A percentile compares a stretch with the other conserved stretches of the same genome.
These are phyloP conservation scores for Meleagris gallopavo DNA, from an alignment of 2,113 vertebrate genomes.

Conservation along the genomic window DNA sequence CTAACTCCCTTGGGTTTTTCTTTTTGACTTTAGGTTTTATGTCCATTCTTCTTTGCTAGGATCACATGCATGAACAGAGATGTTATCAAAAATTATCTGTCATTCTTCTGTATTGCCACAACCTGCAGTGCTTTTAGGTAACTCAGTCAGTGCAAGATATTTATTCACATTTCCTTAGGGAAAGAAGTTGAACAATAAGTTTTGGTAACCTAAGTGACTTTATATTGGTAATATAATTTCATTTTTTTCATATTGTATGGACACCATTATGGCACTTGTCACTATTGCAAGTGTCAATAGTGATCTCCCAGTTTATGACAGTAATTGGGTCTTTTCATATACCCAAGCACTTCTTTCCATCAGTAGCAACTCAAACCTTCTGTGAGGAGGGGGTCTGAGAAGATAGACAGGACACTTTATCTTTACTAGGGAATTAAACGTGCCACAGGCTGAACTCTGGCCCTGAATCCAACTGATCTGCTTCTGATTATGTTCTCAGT, in stretches of 20 bases:
- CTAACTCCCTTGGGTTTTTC: neutral
- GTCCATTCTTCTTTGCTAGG: neutral
- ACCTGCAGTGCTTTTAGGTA: neutral
- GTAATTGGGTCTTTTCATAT: neutral
- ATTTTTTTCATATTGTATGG: neutral
- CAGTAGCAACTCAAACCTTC: neutral
- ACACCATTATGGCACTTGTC: neutral
- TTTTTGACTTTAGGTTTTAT: slow-evolving; percentile 1
- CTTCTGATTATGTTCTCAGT: neutral
- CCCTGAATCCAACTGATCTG: neutral
- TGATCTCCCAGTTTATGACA: neutral
- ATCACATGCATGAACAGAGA: neutral
- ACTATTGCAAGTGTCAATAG: neutral
- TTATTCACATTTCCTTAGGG: neutral
- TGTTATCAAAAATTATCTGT: neutral
- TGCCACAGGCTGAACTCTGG: neutral
- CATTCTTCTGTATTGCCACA: neutral
- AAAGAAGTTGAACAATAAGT: slow-evolving; percentile 1
- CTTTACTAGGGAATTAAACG: neutral
- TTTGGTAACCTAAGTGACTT: neutral
- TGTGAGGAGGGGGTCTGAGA: neutral
- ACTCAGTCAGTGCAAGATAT: neutral
- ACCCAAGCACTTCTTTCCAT: neutral
- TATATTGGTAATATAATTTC: neutral
- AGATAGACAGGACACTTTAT: neutral